Percentiles rank a stretch among this genome's conserved stretches.
These are phyloP conservation scores for Nematostella vectensis DNA, from an alignment of 92 coral and sea anemone genomes.

Conservation along the genomic window DNA sequence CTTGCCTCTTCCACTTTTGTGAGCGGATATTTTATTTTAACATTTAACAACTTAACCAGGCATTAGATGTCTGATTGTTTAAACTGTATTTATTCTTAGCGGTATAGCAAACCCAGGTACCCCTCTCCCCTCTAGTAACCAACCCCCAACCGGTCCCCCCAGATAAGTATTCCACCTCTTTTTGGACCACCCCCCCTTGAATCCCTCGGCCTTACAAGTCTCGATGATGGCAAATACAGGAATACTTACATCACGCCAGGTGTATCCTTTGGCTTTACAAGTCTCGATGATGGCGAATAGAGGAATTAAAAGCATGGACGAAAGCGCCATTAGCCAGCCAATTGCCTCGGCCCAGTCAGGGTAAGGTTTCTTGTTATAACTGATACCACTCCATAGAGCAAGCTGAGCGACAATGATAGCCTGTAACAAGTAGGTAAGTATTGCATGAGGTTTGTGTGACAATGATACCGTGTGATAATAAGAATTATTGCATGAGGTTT, in stretches of 20 bases:
- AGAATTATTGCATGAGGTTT: too few species aligned
- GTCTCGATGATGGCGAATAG: slow-evolving; percentile 50
- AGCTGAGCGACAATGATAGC: slow-evolving; percentile 63
- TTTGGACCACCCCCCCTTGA: too few species aligned
- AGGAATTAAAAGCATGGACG: slow-evolving; percentile 69
- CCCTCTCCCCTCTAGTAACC: too few species aligned
- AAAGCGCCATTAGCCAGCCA: slow-evolving; percentile 77
- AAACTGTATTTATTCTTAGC: too few species aligned
- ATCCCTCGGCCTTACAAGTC: slow-evolving; percentile 43
- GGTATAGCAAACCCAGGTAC: too few species aligned
- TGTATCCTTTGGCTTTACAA: slow-evolving; percentile 38
- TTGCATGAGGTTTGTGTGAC: background rate
- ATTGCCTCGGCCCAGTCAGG: slow-evolving; percentile 93
- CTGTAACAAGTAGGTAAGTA: slow-evolving; percentile 5
- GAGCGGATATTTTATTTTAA: too few species aligned
- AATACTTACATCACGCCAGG: slow-evolving; percentile 37
- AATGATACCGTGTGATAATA: too few species aligned
- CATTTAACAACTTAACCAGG: too few species aligned
- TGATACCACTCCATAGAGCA: slow-evolving; percentile 68
- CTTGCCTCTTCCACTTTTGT: too few species aligned
- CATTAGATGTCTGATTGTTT: too few species aligned
- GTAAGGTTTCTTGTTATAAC: slow-evolving; percentile 55
- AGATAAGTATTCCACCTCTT: too few species aligned
- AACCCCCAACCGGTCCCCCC: too few species aligned
- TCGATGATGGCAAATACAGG: slow-evolving; percentile 53